Percentiles rank a stretch among this genome's conserved stretches.
These are phyloP conservation scores for Choristoneura fumiferana DNA, from an alignment of 1,140 invertebrate genomes.

Conservation along the genomic window DNA sequence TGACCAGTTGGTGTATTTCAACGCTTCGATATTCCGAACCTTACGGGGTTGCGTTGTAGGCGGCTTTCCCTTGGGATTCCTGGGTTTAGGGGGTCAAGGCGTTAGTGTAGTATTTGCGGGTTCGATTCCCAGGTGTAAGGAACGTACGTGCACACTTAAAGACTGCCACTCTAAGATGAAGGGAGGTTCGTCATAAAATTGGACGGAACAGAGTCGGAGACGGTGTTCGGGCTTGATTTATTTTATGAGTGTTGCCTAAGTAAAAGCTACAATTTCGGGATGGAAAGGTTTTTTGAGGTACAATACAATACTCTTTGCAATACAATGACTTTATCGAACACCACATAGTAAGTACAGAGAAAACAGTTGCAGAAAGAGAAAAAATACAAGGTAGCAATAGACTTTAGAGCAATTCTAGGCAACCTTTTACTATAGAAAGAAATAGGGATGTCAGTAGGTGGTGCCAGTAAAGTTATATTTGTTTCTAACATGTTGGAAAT, in stretches of 20 bases:
- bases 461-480: too few species aligned
- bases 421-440: too few species aligned
- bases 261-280: too few species aligned
- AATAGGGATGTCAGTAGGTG: too few species aligned
- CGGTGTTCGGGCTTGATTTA: constrained; percentile 12
- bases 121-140: constrained; percentile 74
- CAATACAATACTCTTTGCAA: too few species aligned
- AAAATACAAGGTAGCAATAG: too few species aligned
- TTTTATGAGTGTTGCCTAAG: neutral
- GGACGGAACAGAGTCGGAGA: constrained; percentile 43
- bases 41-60: neutral
- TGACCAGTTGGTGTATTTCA: constrained; percentile 48
- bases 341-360: too few species aligned
- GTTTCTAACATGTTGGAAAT: too few species aligned
- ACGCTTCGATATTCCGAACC: constrained; percentile 28
- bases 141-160: constrained; percentile 72
- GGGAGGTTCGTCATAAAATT: constrained; percentile 74
- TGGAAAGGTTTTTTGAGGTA: too few species aligned
- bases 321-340: too few species aligned
- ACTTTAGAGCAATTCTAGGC: too few species aligned
- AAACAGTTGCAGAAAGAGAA: too few species aligned
- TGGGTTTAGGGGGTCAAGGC: constrained; percentile 59
- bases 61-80: constrained; percentile 28
- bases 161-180: constrained; percentile 68
- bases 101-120: constrained; percentile 66